Evolutionary conservation across 2,888 invertebrate species (phyloP), one percentile per base, ranked within the genome.

Genomic region (Isotomurus palustris): DNA sequence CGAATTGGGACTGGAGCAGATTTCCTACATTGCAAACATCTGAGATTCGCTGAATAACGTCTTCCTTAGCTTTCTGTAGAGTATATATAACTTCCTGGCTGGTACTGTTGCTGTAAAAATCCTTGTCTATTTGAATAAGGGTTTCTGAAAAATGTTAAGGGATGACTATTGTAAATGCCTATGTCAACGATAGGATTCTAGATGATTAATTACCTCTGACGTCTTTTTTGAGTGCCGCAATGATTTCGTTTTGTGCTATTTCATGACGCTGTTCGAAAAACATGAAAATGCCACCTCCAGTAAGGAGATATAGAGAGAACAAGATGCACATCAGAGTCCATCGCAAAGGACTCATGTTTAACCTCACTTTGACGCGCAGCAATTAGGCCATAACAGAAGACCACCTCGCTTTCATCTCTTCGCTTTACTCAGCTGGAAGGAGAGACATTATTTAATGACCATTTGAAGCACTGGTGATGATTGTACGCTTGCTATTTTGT

Each of bases 241-340:
- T 56, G 50, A 64, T 57, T 56, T 66, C 64, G 36, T 64, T 60
- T 24, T 64, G 57, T 17, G 59, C 58, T n/a, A 66, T 60, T 63
- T 69, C 69, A 52, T 59, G 60, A 44, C 61, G 60, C 27, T 67
- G 67, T 38, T 69, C 69, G 22, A 69, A 58, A 19, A 61, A 53
- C 69, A 69, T 69, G 56, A 69, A 66, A 53, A 69, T 58, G 27
- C 58, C 57, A 25, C 69, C 69, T 40, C 69, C 69, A 38, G 64
- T 53, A 8, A 67, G 52, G 19, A 69, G 58, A 45, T 69, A 69
- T 2, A 66, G 45, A 2, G 66, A 63, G 52, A 67, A 66, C 41
- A 59, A 45, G 19, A 58, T 51, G 35, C 64, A 62, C 17, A 69
- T 62, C n/a, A 69, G 57, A 6, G 60, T 49, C 67, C 67, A 67